Evolutionary conservation across 2,797 vertebrate species (phyloP).

Genomic region (Clarias laeviceps): DNA sequence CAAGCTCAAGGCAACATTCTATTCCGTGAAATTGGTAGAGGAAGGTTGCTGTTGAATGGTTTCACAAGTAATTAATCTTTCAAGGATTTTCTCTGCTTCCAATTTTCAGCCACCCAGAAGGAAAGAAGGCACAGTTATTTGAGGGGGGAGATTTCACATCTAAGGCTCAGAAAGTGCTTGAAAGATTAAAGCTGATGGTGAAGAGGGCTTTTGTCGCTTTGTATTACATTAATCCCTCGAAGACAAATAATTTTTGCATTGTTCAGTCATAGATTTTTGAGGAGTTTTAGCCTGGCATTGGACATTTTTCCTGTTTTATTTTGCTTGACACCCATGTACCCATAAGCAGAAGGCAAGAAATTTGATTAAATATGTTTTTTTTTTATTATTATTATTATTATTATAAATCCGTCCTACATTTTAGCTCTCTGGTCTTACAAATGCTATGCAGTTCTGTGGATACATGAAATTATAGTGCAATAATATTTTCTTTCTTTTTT

Average conservation of each 20-base stretch:
- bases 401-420: background rate
- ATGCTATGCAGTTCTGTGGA: background rate
- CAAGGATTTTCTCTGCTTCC: conserved; percentile 59
- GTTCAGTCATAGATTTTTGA: background rate
- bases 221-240: conserved; percentile 41
- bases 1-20: conserved; percentile 52
- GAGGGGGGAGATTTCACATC: conserved; percentile 47
- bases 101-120: conserved; percentile 59
- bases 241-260: conserved; percentile 45
- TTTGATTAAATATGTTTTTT: conserved; percentile 3
- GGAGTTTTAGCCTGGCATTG: conserved; percentile 4
- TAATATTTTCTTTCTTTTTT: background rate
- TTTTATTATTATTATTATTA: too few species aligned
- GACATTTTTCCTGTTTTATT: conserved; percentile 28
- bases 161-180: conserved; percentile 50
- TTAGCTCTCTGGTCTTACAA: background rate
- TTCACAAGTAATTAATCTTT: conserved; percentile 63
- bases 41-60: conserved; percentile 51
- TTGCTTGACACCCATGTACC: background rate
- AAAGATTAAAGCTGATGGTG: conserved; percentile 53
- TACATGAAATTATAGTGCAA: background rate
- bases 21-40: conserved; percentile 54
- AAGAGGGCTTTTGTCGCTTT: conserved; percentile 39
- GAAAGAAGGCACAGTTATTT: conserved; percentile 47
- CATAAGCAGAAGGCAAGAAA: conserved; percentile 2